Conservation (phyloP, 2,797 vertebrate species). For the Anguilla anguilla region DNA sequence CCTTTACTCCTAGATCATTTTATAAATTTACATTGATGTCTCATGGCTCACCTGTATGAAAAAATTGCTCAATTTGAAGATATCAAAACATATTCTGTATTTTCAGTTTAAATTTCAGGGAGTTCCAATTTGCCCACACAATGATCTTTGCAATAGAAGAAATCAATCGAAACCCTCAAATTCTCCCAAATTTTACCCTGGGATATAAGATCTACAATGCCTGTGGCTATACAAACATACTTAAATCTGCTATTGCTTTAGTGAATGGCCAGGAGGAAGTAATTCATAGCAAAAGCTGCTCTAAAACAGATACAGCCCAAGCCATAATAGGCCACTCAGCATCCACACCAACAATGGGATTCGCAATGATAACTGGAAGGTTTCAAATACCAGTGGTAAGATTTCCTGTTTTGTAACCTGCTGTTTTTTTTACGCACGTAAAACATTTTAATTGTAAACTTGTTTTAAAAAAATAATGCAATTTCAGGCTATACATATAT, state of each 20-base stretch:
- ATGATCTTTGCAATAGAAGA: slow-evolving; percentile 75
- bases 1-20: not conserved
- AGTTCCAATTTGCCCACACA: slow-evolving; percentile 74
- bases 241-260: slow-evolving; percentile 68
- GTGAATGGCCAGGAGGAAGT: slow-evolving; percentile 56
- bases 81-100: slow-evolving; percentile 15
- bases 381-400: slow-evolving; percentile 76
- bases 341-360: slow-evolving; percentile 71
- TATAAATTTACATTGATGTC: not conserved
- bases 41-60: not conserved
- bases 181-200: slow-evolving; percentile 65
- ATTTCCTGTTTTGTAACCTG: not conserved
- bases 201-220: slow-evolving; percentile 73
- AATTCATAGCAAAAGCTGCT: slow-evolving; percentile 55
- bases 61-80: not conserved
- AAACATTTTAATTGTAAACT: not conserved
- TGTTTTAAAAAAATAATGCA: not conserved
- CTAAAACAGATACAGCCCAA: slow-evolving; percentile 58
- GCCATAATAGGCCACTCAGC: slow-evolving; percentile 76
- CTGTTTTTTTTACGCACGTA: not conserved
- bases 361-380: slow-evolving; percentile 66
- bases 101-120: slow-evolving; percentile 72
- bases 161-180: slow-evolving; percentile 64
- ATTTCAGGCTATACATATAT: not conserved
- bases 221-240: slow-evolving; percentile 73